Evolutionary conservation across 2,888 invertebrate genomes (phyloP).

Genomic region (Drosophila glabriapex): DNA sequence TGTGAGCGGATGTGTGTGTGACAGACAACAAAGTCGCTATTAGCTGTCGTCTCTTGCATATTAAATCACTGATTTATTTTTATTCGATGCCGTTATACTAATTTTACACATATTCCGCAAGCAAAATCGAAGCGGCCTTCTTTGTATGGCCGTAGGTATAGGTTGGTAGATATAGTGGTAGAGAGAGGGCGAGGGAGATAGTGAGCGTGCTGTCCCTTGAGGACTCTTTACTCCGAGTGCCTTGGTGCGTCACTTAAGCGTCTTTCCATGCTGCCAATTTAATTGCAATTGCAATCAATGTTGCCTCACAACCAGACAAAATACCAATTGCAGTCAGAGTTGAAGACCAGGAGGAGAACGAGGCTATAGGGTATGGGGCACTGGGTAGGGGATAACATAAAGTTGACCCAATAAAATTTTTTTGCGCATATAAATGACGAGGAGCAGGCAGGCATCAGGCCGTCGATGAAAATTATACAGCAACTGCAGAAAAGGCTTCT

Average conservation of each 20-base stretch:
- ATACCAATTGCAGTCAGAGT: not conserved
- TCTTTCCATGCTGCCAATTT: conserved; percentile 58
- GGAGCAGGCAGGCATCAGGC: conserved; percentile 30
- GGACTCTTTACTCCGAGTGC: not conserved
- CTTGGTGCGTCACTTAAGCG: conserved; percentile 44
- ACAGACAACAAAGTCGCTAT: conserved; percentile 31
- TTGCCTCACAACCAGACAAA: conserved; percentile 12
- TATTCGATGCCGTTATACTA: conserved; percentile 16
- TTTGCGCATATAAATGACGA: conserved; percentile 13
- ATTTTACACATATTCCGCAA: conserved; percentile 17
- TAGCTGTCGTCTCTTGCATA: conserved; percentile 24
- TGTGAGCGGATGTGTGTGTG: not conserved
- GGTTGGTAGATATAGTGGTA: not conserved
- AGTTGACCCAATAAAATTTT: conserved; percentile 54
- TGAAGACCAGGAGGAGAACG: too few relatives aligned
- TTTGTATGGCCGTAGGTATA: conserved; percentile 23
- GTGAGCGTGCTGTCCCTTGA: not conserved
- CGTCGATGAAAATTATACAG: conserved; percentile 41
- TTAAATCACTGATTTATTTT: conserved; percentile 39
- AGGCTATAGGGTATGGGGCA: not conserved
- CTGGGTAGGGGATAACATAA: conserved; percentile 21
- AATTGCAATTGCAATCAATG: conserved; percentile 63
- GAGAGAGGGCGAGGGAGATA: not conserved
- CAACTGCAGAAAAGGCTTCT: conserved; percentile 26
- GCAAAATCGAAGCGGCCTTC: conserved; percentile 10